phyloP scores from a whole-genome alignment of 1,140 invertebrate species.

The Trichonephila clavipes region DNA sequence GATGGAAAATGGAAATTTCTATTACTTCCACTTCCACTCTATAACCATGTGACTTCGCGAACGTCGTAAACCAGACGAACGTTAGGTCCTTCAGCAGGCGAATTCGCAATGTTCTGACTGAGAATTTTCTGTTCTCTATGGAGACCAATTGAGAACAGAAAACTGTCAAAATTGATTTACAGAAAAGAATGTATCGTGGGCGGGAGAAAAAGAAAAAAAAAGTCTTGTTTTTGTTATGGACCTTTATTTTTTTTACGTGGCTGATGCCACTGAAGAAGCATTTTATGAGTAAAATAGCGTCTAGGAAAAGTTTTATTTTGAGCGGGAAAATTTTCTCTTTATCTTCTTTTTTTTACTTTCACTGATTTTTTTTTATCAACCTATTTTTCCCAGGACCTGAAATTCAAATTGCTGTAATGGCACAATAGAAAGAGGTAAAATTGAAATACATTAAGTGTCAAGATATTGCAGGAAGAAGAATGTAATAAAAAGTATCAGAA shows the following conservation, averaged over 20 bases:
- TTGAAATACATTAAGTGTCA: background rate
- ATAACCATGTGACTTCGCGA: conserved; percentile 12
- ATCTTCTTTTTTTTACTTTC: background rate
- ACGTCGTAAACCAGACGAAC: conserved; percentile 31
- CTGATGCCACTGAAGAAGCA: background rate
- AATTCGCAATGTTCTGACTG: background rate
- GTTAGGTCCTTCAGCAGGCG: background rate
- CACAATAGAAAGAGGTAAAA: background rate
- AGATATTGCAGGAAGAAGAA: background rate
- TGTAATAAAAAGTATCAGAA: background rate
- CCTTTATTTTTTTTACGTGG: background rate
- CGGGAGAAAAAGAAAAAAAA: background rate
- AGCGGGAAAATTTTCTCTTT: background rate
- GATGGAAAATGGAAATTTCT: conserved; percentile 33
- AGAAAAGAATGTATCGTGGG: background rate
- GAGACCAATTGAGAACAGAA: background rate
- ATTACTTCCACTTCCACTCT: conserved; percentile 26
- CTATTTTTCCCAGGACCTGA: conserved; percentile 5
- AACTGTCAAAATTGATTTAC: background rate
- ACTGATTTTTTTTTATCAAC: background rate
- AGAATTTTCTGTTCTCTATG: background rate
- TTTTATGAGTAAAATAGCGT: background rate
- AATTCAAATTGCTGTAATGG: background rate
- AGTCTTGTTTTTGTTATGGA: background rate
- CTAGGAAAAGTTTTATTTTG: background rate